Evolutionary conservation across 2,888 invertebrate species (phyloP).

Genomic region (Hydraecia micacea): DNA sequence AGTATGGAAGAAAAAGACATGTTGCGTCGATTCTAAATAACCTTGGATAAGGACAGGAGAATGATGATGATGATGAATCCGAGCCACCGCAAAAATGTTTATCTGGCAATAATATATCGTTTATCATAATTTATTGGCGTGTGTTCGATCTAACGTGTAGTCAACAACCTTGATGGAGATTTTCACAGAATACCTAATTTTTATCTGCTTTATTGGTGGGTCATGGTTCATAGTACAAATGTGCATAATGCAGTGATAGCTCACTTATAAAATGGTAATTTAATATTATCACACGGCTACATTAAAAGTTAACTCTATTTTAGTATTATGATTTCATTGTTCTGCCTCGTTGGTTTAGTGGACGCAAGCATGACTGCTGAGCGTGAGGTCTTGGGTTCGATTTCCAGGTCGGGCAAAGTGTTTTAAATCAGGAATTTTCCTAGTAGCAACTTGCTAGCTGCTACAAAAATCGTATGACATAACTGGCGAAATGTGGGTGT

Average conservation of each 20-base stretch:
- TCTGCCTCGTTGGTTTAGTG: neutral
- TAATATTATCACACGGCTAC: neutral
- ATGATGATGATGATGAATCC: neutral
- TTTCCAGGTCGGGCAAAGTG: neutral
- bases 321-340: neutral
- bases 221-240: neutral
- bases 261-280: neutral
- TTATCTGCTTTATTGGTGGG: neutral
- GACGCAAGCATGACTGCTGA: neutral
- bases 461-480: too few relatives aligned
- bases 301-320: neutral
- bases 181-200: constrained; percentile 23
- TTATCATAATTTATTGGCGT: constrained; percentile 20
- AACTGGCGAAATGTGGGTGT: neutral
- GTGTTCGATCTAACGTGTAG: neutral
- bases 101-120: neutral
- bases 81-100: neutral
- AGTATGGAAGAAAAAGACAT: neutral
- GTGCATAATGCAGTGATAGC: neutral
- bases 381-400: neutral
- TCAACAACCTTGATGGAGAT: constrained; percentile 25
- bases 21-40: neutral
- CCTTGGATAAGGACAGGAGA: too few relatives aligned
- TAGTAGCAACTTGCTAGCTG: neutral
- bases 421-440: neutral